Evolutionary conservation across 2,888 invertebrate genomes (phyloP).

Genomic region (Acronicta aceris): DNA sequence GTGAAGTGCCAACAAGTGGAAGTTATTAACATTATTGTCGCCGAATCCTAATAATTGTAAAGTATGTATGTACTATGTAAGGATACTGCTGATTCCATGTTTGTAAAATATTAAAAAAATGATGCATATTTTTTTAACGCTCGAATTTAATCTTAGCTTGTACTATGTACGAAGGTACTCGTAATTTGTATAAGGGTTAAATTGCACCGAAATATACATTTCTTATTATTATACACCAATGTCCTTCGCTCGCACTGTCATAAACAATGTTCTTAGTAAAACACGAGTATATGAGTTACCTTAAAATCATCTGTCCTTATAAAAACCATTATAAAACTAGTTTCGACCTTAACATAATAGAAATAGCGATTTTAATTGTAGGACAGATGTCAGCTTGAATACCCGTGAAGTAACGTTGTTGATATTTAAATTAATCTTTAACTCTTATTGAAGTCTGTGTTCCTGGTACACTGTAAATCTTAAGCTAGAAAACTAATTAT

Average conservation of each 20-base stretch:
- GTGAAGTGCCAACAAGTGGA: slow-evolving; percentile 18
- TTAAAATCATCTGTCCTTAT: slow-evolving; percentile 23
- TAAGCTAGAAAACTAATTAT: background rate
- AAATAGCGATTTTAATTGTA: slow-evolving; percentile 35
- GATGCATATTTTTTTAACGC: slow-evolving; percentile 69
- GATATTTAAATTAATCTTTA: slow-evolving; percentile 20
- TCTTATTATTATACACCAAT: background rate
- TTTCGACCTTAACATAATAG: slow-evolving; percentile 23
- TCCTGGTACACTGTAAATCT: slow-evolving; percentile 36
- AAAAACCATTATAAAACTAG: slow-evolving; percentile 7
- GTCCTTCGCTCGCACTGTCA: slow-evolving; percentile 34
- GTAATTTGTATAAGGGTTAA: slow-evolving; percentile 21
- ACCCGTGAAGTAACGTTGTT: slow-evolving; percentile 29
- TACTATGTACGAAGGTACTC: slow-evolving; percentile 31
- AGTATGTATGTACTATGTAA: slow-evolving; percentile 51
- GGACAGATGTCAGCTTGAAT: slow-evolving; percentile 18
- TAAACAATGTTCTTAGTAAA: slow-evolving; percentile 22
- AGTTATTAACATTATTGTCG: slow-evolving; percentile 16
- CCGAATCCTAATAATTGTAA: slow-evolving; percentile 23
- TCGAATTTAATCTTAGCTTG: slow-evolving; percentile 58
- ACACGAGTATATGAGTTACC: slow-evolving; percentile 11
- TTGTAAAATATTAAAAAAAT: slow-evolving; percentile 55
- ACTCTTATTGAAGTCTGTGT: slow-evolving; percentile 38
- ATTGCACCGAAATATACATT: slow-evolving; percentile 34
- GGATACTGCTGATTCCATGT: slow-evolving; percentile 46